Evolutionary conservation across 1,140 invertebrate genomes (phyloP).

Genomic region (Marisa cornuarietis): DNA sequence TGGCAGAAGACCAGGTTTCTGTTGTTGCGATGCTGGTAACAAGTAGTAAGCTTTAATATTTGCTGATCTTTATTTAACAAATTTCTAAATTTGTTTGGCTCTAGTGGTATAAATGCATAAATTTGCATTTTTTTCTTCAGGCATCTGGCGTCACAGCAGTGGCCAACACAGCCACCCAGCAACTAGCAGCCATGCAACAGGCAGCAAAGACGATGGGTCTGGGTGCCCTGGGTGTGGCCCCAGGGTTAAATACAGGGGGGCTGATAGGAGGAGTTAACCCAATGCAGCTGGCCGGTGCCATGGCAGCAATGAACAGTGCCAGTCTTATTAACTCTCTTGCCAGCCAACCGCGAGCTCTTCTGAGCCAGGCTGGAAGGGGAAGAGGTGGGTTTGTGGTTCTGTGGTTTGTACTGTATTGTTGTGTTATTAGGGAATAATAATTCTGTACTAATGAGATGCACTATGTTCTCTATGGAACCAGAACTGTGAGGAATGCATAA

Average conservation of each 20-base stretch:
- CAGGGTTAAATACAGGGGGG: slow-evolving; percentile 1
- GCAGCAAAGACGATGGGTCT: slow-evolving; percentile 21
- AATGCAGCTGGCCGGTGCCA: slow-evolving; percentile 15
- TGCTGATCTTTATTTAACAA: no score
- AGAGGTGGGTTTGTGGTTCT: slow-evolving; percentile 18
- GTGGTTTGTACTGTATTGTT: not conserved
- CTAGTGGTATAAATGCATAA: no score
- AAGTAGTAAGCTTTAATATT: no score
- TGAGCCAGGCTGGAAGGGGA: slow-evolving; percentile 23
- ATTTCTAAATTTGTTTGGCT: no score
- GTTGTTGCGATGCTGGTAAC: no score
- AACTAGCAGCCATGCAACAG: slow-evolving; percentile 34
- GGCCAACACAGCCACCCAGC: slow-evolving; percentile 11
- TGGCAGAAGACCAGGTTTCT: no score
- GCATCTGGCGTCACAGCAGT: slow-evolving; percentile 19
- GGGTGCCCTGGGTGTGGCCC: slow-evolving; percentile 20
- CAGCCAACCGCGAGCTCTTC: slow-evolving; percentile 15
- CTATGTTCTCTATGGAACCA: no score
- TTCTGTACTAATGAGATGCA: no score
- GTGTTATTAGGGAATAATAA: not conserved
- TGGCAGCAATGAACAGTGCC: slow-evolving; percentile 19
- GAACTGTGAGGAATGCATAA: no score
- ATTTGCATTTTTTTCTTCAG: not conserved
- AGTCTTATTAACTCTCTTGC: slow-evolving; percentile 18
- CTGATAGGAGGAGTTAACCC: slow-evolving; percentile 21